Base-by-base conservation (phyloP, 2,113 vertebrate genomes). In the Apeltes quadracus region DNA sequence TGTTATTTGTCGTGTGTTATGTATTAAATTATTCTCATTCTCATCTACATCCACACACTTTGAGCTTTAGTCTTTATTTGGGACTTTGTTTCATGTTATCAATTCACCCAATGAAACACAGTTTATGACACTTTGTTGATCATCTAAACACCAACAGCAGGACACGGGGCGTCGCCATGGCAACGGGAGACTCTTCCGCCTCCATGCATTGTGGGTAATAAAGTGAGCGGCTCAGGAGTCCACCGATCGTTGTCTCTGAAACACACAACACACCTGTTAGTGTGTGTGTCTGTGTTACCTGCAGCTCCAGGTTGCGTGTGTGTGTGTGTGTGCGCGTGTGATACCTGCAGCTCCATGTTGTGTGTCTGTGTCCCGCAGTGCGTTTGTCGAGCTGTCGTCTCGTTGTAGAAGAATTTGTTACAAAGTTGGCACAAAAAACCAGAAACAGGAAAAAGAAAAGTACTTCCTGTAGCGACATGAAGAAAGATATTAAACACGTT, bases 391-490 rank as follows among this genome's bases (percentile, higher is more conserved):
- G 94, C 94, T 66, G 92, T 94, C 0, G 94, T 93, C 92, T 94
- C 95, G 85, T 90, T 93, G 78, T 95, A 94, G 90, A 95, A 98
- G 92, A 98, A 98, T 92, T 96, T 97, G 84, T 92, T 95, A 84
- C 97, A 98, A 75, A 97, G 83, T 73, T 89, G 95, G 91, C 97
- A 98, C 79, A 97, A 89, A 64, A 96, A 97, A 66, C 97, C 97
- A 78, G 92, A 92, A 65, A 95, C 96, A 0, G 97, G 96, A 79
- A 97, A 94, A 90, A 98, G 93, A 87, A 95, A 96, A 84, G 94
- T 93, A 86, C 93, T 91, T 80, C 96, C 97, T 98, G 92, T 22
- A 1, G 25, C 78, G 9, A 88, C 13, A 3, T 7, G 7, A 11
- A 5, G 4, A 48, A 34, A 34, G 32, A 34, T 34, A 6, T 7